A percentile compares a stretch with the other conserved stretches of the same genome.
phyloP scores from a whole-genome alignment of 2,888 invertebrate species.

The Dolichomitus sp. region DNA sequence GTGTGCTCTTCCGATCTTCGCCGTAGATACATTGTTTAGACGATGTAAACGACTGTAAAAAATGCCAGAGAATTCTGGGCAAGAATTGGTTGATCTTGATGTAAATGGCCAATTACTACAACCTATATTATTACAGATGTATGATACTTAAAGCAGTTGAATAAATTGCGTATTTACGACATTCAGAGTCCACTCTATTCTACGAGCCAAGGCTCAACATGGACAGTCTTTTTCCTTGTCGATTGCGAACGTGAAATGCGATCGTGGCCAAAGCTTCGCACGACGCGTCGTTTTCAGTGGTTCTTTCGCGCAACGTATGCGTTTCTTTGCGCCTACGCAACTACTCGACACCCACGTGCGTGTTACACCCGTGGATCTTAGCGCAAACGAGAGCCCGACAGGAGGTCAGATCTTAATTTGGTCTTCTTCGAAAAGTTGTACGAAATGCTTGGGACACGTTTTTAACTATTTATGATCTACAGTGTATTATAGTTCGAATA shows the following conservation, averaged over 20 bases:
- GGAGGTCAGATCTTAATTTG: conserved; percentile 69
- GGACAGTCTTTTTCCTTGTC: conserved; percentile 42
- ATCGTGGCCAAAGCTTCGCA: conserved; percentile 14
- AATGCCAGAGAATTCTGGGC: neutral
- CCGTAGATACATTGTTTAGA: too few species aligned
- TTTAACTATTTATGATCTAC: neutral
- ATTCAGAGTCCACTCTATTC: conserved; percentile 34
- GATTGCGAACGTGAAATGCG: conserved; percentile 47
- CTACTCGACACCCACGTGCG: conserved; percentile 25
- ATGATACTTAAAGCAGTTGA: conserved; percentile 25
- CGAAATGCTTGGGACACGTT: neutral
- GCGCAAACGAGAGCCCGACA: conserved; percentile 59
- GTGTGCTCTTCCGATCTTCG: too few species aligned
- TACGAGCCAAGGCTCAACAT: conserved; percentile 37
- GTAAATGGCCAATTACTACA: conserved; percentile 19
- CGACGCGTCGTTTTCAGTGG: neutral
- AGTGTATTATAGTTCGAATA: neutral
- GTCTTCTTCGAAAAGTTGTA: conserved; percentile 62
- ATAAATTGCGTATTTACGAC: conserved; percentile 58
- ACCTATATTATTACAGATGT: neutral
- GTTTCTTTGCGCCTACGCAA: conserved; percentile 48
- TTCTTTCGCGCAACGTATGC: conserved; percentile 29
- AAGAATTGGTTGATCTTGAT: neutral
- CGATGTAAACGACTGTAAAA: neutral
- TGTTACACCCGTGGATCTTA: conserved; percentile 13